Evolutionary conservation across 2,113 vertebrate species (phyloP).

Genomic region (Lagenorhynchus albirostris): DNA sequence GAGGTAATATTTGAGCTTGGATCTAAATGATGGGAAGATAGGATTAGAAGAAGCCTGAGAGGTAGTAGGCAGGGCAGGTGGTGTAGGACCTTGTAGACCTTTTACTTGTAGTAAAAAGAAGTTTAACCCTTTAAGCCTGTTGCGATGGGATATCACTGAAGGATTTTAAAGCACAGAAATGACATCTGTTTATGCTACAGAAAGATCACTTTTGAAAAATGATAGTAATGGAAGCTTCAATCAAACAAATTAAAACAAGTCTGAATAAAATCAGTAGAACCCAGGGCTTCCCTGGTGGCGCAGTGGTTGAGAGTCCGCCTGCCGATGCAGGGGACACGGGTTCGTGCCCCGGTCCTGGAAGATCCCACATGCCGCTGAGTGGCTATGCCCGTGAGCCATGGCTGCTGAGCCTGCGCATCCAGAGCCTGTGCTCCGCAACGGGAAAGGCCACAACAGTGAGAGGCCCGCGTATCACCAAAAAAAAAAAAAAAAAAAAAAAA

Average conservation of each 20-base stretch:
- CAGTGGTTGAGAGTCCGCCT: no score
- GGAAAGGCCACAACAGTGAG: no score
- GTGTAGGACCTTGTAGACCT: background rate
- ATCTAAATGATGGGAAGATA: background rate
- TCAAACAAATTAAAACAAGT: background rate
- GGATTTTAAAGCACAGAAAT: background rate
- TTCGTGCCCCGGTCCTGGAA: no score
- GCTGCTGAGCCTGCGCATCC: no score
- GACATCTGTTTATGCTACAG: background rate
- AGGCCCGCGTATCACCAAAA: no score
- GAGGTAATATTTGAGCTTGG: background rate
- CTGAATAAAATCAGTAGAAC: slow-evolving; percentile 1
- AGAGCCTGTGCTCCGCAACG: no score
- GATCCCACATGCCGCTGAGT: no score
- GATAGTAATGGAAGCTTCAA: background rate
- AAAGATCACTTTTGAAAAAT: slow-evolving; percentile 3
- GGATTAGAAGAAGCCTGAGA: background rate
- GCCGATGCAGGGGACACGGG: no score
- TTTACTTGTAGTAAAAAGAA: background rate
- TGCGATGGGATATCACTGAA: background rate
- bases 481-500: background rate
- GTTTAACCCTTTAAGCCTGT: background rate
- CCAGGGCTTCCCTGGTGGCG: no score
- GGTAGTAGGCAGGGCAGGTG: background rate
- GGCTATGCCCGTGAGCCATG: no score